Evolutionary conservation across 2,113 vertebrate species (phyloP).

Genomic region (Tachysurus vachellii): DNA sequence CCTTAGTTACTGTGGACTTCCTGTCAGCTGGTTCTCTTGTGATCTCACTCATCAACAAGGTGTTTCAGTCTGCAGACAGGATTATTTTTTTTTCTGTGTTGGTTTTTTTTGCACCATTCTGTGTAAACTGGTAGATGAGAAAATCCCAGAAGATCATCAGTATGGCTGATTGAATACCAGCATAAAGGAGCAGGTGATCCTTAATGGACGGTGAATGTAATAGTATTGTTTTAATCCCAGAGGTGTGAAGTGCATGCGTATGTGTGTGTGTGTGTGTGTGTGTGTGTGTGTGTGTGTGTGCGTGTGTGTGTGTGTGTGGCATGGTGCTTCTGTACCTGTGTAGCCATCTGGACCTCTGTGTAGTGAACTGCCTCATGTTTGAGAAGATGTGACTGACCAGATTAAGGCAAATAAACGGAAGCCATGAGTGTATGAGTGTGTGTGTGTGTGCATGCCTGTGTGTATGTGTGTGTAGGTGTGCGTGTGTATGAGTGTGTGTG

Average conservation of each 20-base stretch:
- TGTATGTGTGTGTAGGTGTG: not conserved
- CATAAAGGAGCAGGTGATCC: not conserved
- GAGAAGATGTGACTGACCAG: conserved; percentile 35
- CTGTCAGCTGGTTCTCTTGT: too few species aligned
- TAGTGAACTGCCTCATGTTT: conserved; percentile 20
- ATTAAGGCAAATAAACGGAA: conserved; percentile 64
- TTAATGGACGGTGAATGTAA: not conserved
- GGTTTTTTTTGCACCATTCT: not conserved
- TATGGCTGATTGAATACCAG: not conserved
- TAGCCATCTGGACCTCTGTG: conserved; percentile 42
- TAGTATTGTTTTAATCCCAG: not conserved
- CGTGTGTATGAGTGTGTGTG: not conserved
- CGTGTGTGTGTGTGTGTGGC: conserved; percentile 8
- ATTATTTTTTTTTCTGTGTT: too few species aligned
- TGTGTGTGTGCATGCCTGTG: not conserved
- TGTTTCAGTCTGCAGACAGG: too few species aligned
- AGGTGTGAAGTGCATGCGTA: not conserved
- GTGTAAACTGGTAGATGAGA: too few species aligned
- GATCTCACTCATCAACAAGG: too few species aligned
- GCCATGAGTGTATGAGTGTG: too few species aligned
- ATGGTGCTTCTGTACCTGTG: not conserved
- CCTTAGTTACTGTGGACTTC: too few species aligned
- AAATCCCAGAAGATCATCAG: too few species aligned
- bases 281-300: conserved; percentile 4
- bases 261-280: not conserved